Percentiles rank a stretch among this genome's conserved stretches.
Evolutionary conservation across 2,113 vertebrate genomes (phyloP).

Genomic region (Probosciger aterrimus): DNA sequence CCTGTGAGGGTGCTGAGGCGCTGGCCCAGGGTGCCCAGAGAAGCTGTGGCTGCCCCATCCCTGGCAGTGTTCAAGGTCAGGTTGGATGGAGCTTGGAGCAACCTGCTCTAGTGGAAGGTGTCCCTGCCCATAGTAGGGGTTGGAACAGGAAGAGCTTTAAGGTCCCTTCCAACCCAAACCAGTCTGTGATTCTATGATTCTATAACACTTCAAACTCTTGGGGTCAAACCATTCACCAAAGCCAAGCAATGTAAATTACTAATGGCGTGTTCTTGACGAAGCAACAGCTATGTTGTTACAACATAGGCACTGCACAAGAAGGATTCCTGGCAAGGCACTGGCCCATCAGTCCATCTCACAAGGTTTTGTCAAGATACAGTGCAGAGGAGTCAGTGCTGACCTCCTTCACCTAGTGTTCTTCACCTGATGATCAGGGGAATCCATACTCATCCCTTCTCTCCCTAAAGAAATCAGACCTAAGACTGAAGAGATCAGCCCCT

Average conservation of each 20-base stretch:
- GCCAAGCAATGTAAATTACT: neutral
- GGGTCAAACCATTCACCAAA: neutral
- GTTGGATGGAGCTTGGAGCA: neutral
- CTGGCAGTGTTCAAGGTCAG: neutral
- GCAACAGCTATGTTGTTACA: neutral
- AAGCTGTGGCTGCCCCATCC: neutral
- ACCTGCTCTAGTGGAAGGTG: neutral
- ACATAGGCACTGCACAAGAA: neutral
- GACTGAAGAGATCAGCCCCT: neutral
- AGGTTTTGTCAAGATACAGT: neutral
- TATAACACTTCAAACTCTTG: neutral
- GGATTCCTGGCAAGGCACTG: neutral
- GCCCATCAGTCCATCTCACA: neutral
- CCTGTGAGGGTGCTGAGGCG: neutral
- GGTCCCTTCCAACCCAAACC: neutral
- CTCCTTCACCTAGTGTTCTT: neutral
- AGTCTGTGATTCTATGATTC: neutral
- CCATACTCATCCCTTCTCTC: neutral
- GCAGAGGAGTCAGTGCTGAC: neutral
- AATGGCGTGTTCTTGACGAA: accelerated
- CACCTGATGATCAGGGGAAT: neutral
- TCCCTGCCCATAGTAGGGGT: neutral
- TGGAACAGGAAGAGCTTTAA: neutral
- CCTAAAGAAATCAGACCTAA: neutral
- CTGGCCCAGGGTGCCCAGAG: neutral